These are phyloP conservation scores for Hymenopus coronatus DNA, from an alignment of 2,888 invertebrate genomes.

Conservation along the genomic window DNA sequence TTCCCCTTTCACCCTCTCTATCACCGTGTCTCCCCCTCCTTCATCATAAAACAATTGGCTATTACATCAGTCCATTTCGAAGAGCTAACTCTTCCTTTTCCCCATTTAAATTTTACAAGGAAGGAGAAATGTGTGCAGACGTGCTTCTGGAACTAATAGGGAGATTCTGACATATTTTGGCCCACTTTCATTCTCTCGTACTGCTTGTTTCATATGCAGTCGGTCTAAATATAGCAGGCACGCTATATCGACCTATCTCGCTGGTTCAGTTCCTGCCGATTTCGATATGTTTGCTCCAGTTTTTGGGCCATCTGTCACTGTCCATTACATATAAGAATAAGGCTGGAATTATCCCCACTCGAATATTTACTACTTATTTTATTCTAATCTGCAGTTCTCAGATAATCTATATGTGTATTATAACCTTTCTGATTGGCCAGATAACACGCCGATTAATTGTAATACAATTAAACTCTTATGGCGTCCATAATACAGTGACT, in stretches of 20 bases:
- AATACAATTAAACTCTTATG: too few species aligned
- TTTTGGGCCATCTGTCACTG: too few species aligned
- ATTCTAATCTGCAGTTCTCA: too few species aligned
- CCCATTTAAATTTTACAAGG: not conserved
- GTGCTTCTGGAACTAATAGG: not conserved
- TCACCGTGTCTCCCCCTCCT: too few species aligned
- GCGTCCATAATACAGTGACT: too few species aligned
- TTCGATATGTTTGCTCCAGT: not conserved
- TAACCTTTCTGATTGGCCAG: too few species aligned
- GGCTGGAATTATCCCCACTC: too few species aligned
- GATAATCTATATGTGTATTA: too few species aligned
- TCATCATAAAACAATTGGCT: not conserved
- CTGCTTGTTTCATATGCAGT: not conserved
- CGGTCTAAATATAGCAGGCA: not conserved
- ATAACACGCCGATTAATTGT: too few species aligned
- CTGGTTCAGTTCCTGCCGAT: not conserved
- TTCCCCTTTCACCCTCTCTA: not conserved
- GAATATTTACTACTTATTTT: too few species aligned
- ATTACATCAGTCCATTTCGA: not conserved
- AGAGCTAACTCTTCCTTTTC: not conserved
- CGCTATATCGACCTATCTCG: not conserved
- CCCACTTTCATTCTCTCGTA: not conserved
- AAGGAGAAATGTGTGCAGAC: not conserved
- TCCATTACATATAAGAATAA: too few species aligned
- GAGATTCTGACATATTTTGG: not conserved